Base-by-base conservation (phyloP, 92 coral and sea anemone species). In the Palythoa caribaeorum region DNA sequence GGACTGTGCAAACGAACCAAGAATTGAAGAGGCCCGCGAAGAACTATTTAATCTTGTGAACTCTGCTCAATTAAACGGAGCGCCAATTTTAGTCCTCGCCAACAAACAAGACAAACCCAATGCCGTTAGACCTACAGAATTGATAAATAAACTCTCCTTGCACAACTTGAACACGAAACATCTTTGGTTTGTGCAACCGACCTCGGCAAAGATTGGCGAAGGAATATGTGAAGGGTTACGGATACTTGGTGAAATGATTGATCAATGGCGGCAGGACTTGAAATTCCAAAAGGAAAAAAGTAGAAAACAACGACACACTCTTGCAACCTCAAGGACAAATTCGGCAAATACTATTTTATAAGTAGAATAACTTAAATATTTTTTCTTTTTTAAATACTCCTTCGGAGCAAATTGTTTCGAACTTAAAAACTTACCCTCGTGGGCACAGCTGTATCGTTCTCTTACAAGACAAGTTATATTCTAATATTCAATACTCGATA, bases 91-190 rank as follows among this genome's bases (percentile, higher is more conserved):
- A 55, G 89, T 97, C 16, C 83, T 95, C 68, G 99, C 99, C 5
- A 97, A 97, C 91, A 97, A 95, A 81, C 99, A 97, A 78, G 99
- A 97, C 90, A 52, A 92, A 47, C 94, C 94, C 8, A 96, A 94
- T 47, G 98, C 99, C 0, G 57, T 92, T 21, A 88, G 97, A 3
- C 97, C 99, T 5, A 77, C 90, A 73, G 98, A 95, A 81, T 59
- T 97, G 20, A 93, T 92, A 11, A 88, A 71, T 50, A 96, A 90
- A 76, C 89, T 97, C n/a, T 94, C 94, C 14, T 89, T 97, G 44
- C 93, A 90, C 50, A 93, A 91, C 84, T 85, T 97, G 5, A 94
- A 90, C 91, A 83, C 92, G 38, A 92, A 88, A 57, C 99, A 97
- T 92, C 87, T 94, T 76, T 97, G 99, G 99, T 88, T 87, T 83